A percentile compares a stretch with the other conserved stretches of the same genome.
phyloP scores from a whole-genome alignment of 2,113 vertebrate species.

The Galeopterus variegatus region DNA sequence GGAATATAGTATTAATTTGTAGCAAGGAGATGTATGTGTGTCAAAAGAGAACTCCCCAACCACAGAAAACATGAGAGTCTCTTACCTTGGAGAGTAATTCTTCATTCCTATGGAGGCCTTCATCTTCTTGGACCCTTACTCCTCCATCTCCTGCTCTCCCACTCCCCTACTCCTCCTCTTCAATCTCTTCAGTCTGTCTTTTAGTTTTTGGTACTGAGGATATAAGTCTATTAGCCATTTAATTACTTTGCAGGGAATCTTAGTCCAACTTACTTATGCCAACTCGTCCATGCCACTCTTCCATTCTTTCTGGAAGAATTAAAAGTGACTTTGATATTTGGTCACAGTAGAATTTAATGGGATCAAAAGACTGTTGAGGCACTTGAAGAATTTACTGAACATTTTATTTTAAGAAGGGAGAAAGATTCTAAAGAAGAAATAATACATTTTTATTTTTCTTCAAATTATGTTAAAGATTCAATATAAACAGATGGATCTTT shows the following conservation, averaged over 20 bases:
- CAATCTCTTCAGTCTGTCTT: neutral
- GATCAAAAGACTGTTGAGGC: neutral
- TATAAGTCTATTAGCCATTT: neutral
- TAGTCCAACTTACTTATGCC: neutral
- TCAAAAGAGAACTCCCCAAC: neutral
- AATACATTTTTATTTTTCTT: constrained; percentile 38
- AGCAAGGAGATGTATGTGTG: neutral
- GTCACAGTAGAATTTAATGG: neutral
- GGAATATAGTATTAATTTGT: constrained; percentile 4
- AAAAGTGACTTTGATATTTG: constrained; percentile 60
- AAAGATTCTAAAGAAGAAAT: neutral
- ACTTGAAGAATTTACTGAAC: neutral
- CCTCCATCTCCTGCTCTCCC: too few relatives aligned
- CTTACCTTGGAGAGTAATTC: neutral
- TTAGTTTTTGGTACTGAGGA: neutral
- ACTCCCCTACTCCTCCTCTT: neutral
- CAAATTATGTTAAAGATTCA: constrained; percentile 50
- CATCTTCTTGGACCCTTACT: neutral
- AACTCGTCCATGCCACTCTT: neutral
- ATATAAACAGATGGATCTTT: constrained; percentile 34
- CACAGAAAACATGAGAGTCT: neutral
- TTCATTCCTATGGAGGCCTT: neutral
- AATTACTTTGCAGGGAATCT: constrained; percentile 43
- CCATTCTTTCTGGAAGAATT: neutral
- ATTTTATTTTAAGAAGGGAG: constrained; percentile 50